Evolutionary conservation across 2,797 vertebrate genomes (phyloP), one percentile per base, ranked within the genome.

Genomic region (Setipinna tenuifilis): DNA sequence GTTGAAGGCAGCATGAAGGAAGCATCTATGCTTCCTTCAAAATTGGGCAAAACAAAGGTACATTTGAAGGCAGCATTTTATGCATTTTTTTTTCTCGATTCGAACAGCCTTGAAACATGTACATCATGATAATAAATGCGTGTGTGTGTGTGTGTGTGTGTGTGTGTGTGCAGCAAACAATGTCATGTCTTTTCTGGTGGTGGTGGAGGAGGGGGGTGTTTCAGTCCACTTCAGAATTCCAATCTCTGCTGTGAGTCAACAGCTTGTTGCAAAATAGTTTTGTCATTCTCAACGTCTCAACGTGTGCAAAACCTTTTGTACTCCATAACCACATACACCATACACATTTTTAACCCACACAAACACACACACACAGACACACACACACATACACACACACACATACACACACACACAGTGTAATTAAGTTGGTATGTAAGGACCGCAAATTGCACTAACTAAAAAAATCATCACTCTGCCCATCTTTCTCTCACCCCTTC

Each of bases 401-500:
- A 35, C 10, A 82, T 23, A 78, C n/a, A 25, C 14, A 25, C 31
- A 44, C 28, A n/a, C 35, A 57, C 50, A 84, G 62, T 35, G 83
- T 19, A 81, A 31, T 59, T 57, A 28, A 48, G 17, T 19, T 82
- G 68, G 68, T 35, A 75, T 83, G 46, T 71, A 23, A 44, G 25
- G 50, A 84, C 44, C 57, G 58, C 46, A 54, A 46, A 71, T 17
- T 75, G 59, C n/a, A n/a, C 44, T 85, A 16, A 82, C 35, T 44
- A 86, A 61, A 83, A 83, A n/a, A 71, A 68, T 71, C 81, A 68
- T 75, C 83, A 61, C 59, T 83, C 31, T 54, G 25, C 57, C 25
- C 68, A 83, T 89, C 28, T 88, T 58, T 57, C 14, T 57, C 81
- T 82, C 87, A 83, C 3, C 71, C 83, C 68, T 81, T 46, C 14